Evolutionary conservation across 2,113 vertebrate genomes (phyloP).

Genomic region (Semnornis frantzii): DNA sequence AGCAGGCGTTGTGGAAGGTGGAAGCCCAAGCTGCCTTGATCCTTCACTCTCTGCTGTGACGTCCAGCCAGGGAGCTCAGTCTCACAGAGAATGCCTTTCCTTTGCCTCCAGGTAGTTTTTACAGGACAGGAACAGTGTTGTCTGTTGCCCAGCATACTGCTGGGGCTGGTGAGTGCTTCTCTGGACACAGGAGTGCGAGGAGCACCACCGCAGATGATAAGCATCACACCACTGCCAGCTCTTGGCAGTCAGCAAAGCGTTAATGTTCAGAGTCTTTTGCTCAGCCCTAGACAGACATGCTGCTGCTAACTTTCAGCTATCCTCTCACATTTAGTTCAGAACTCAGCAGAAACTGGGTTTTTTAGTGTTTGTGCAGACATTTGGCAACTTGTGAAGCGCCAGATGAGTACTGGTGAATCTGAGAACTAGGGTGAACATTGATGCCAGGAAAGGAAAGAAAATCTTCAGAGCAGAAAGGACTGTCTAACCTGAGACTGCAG

Average conservation of each 20-base stretch:
- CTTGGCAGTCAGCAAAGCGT: not conserved
- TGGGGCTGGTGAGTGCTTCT: not conserved
- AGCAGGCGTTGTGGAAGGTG: not conserved
- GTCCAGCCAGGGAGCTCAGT: not conserved
- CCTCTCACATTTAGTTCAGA: constrained; percentile 10
- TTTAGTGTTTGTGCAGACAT: constrained; percentile 34
- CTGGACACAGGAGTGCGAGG: not conserved
- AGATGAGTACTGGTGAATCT: constrained; percentile 22
- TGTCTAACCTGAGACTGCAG: constrained; percentile 16
- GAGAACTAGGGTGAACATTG: constrained; percentile 3
- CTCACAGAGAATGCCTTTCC: not conserved
- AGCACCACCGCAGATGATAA: not conserved
- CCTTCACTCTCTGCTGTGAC: not conserved
- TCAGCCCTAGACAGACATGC: not conserved
- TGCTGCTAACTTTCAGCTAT: not conserved
- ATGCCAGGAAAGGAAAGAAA: constrained; percentile 21
- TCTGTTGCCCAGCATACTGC: not conserved
- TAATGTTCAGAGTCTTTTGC: not conserved
- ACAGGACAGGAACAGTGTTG: not conserved
- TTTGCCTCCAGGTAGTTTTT: not conserved
- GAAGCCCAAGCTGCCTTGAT: not conserved
- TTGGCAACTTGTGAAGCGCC: constrained; percentile 57
- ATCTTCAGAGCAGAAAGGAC: constrained; percentile 5
- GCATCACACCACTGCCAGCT: not conserved
- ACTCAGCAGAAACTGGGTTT: not conserved